Evolutionary conservation across 1,140 invertebrate species (phyloP).

Genomic region (Brachionus manjavacas): DNA sequence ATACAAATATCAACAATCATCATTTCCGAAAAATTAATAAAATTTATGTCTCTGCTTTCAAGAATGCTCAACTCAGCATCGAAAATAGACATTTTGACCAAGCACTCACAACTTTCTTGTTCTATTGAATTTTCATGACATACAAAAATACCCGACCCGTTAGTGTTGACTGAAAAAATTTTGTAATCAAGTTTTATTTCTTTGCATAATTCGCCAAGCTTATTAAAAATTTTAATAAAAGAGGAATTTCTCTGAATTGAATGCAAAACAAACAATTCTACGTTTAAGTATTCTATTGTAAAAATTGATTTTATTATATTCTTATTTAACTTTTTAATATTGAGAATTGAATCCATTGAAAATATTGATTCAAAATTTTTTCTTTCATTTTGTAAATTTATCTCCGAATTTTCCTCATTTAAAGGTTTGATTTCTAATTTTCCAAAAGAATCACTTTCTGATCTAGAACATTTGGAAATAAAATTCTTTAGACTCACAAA

Average conservation of each 20-base stretch:
- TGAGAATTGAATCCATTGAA: conserved; percentile 19
- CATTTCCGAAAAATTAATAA: background rate
- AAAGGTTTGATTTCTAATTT: background rate
- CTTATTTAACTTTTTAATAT: background rate
- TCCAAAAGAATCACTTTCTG: background rate
- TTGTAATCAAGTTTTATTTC: background rate
- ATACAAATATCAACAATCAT: background rate
- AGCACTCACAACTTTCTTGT: background rate
- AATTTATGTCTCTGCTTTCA: background rate
- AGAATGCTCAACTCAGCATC: background rate
- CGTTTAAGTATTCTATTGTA: background rate
- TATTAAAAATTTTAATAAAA: background rate
- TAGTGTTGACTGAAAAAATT: background rate
- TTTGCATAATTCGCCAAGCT: background rate
- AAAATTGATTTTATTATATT: background rate
- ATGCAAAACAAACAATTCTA: background rate
- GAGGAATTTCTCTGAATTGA: background rate
- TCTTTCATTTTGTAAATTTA: background rate
- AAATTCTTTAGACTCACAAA: background rate
- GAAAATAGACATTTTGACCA: background rate
- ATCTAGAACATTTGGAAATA: background rate
- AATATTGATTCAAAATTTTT: background rate
- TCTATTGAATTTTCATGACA: background rate
- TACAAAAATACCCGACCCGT: background rate
- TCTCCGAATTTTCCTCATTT: background rate